Conservation (phyloP, 2,797 vertebrate species). For the Poecilia velifera region DNA sequence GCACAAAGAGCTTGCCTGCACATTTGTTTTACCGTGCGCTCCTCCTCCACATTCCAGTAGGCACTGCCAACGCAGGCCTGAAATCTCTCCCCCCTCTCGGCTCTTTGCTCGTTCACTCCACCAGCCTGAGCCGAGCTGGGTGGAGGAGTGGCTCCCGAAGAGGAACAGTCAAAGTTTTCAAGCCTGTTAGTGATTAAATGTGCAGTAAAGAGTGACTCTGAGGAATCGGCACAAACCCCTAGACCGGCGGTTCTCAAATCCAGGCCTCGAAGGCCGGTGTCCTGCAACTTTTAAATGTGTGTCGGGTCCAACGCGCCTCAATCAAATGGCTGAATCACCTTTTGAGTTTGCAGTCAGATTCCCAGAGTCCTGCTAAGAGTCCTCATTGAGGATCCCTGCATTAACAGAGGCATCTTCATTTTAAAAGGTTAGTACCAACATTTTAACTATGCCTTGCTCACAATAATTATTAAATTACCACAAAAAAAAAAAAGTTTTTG, state of each 20-base stretch:
- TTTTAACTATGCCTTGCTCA: neutral
- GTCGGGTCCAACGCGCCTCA: too few species aligned
- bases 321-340: too few species aligned
- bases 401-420: neutral
- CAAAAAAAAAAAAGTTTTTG: neutral
- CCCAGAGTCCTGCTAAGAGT: too few species aligned
- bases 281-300: too few species aligned
- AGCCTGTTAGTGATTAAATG: constrained; percentile 12
- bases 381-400: neutral
- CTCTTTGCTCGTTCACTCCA: neutral
- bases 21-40: constrained; percentile 26
- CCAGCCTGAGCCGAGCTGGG: neutral
- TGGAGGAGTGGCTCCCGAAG: neutral
- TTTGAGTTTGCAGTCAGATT: too few species aligned
- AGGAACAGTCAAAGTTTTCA: constrained; percentile 32
- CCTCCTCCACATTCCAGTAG: constrained; percentile 41
- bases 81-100: neutral
- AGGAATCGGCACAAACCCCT: neutral
- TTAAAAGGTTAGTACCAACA: neutral
- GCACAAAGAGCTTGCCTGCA: constrained; percentile 14
- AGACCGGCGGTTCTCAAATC: neutral
- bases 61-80: constrained; percentile 6
- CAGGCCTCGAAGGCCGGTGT: too few species aligned
- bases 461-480: neutral
- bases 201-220: constrained; percentile 3